A percentile compares a stretch with the other conserved stretches of the same genome.
These are phyloP conservation scores for Drosophila lacicola DNA, from an alignment of 2,888 invertebrate genomes.

Conservation along the genomic window DNA sequence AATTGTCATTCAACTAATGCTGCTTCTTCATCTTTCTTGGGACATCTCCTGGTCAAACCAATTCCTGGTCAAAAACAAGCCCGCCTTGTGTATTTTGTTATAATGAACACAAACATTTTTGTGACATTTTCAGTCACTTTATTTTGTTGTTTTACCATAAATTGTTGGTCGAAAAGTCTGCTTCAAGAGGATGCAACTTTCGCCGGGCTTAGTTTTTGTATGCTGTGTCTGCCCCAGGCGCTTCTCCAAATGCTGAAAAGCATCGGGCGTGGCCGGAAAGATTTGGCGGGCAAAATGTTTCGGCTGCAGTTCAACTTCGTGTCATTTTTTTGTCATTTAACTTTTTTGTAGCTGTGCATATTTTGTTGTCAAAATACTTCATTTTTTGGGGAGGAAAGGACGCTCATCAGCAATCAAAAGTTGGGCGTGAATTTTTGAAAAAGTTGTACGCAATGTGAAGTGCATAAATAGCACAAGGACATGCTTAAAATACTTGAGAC, in stretches of 20 bases:
- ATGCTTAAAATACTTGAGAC: background rate
- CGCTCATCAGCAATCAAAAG: slow-evolving; percentile 25
- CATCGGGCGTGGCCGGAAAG: slow-evolving; percentile 1
- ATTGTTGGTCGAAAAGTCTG: slow-evolving; percentile 53
- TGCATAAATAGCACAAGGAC: slow-evolving; percentile 1
- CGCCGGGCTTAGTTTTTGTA: slow-evolving; percentile 33
- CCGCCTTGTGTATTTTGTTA: background rate
- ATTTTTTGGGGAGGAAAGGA: background rate
- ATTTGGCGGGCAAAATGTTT: slow-evolving; percentile 17
- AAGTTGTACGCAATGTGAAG: background rate
- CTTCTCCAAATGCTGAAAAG: slow-evolving; percentile 5
- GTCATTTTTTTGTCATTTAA: slow-evolving; percentile 25
- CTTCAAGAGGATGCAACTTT: slow-evolving; percentile 50
- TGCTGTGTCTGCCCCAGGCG: slow-evolving; percentile 35
- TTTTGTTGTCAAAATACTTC: slow-evolving; percentile 21
- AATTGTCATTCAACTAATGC: background rate
- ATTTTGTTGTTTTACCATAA: slow-evolving; percentile 46
- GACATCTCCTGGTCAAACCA: slow-evolving; percentile 4
- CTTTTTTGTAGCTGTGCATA: slow-evolving; percentile 27
- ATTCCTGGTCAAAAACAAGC: background rate
- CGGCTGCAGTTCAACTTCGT: slow-evolving; percentile 35
- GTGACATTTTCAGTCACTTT: slow-evolving; percentile 49
- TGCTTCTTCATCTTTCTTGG: background rate
- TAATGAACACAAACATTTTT: slow-evolving; percentile 37
- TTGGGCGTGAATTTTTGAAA: slow-evolving; percentile 10